Evolutionary conservation across 2,888 invertebrate species (phyloP).

Genomic region (Mimas tiliae): DNA sequence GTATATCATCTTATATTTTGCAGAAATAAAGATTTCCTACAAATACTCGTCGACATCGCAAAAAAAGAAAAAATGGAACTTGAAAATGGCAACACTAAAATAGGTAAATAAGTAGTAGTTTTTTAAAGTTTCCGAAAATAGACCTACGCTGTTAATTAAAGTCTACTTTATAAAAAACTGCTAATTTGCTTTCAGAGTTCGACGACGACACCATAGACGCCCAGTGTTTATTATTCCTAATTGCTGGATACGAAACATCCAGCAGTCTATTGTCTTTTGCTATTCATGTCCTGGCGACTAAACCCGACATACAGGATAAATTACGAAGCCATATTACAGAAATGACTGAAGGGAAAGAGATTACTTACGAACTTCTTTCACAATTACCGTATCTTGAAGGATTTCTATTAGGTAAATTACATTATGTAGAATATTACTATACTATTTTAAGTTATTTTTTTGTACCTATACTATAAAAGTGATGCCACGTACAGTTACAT

Average conservation of each 20-base stretch:
- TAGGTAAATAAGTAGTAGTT: constrained; percentile 58
- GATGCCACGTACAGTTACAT: no score
- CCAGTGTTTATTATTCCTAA: constrained; percentile 84
- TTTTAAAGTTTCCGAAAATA: no score
- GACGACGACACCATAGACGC: constrained; percentile 83
- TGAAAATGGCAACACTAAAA: constrained; percentile 43
- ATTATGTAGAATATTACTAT: neutral
- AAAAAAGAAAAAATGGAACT: constrained; percentile 61
- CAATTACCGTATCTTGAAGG: constrained; percentile 70
- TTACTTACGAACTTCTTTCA: constrained; percentile 66
- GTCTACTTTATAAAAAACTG: neutral
- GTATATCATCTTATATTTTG: constrained; percentile 37
- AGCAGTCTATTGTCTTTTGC: constrained; percentile 84
- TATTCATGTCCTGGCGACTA: constrained; percentile 79
- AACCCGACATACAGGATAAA: constrained; percentile 74
- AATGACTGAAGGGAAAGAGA: constrained; percentile 65
- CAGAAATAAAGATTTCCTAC: constrained; percentile 77
- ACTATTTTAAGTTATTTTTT: no score
- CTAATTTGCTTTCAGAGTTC: constrained; percentile 59
- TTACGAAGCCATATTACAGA: constrained; percentile 70
- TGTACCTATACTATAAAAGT: no score
- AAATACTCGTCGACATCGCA: constrained; percentile 76
- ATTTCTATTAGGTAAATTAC: constrained; percentile 62
- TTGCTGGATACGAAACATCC: constrained; percentile 86
- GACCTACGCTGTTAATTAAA: no score